Percentiles rank a stretch among this genome's conserved stretches.
phyloP scores from a whole-genome alignment of 2,113 vertebrate genomes.

The Tringa solitaria region DNA sequence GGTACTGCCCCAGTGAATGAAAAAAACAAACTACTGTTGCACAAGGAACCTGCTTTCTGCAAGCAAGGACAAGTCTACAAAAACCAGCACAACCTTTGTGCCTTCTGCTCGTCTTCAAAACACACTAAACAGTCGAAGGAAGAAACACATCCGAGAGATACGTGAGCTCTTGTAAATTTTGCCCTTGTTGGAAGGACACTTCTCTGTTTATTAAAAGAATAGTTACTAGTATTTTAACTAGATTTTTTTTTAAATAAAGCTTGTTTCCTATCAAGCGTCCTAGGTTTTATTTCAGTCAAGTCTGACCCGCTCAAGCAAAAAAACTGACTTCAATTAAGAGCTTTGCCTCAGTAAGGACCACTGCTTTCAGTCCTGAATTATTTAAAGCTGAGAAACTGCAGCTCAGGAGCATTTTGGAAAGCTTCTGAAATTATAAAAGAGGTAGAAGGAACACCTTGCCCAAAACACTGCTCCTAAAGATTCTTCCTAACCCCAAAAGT shows the following conservation, averaged over 20 bases:
- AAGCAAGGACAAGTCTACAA: accelerated
- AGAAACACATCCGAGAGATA: not conserved
- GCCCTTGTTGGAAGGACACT: conserved; percentile 28
- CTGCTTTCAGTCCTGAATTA: conserved; percentile 18
- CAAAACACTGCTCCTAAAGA: not conserved
- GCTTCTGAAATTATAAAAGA: not conserved
- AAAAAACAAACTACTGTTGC: not conserved
- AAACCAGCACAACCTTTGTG: not conserved
- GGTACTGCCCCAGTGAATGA: not conserved
- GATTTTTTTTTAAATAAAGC: not conserved
- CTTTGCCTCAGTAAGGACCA: not conserved
- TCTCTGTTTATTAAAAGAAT: not conserved
- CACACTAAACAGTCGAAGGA: not conserved
- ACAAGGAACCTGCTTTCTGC: not conserved
- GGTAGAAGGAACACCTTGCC: not conserved
- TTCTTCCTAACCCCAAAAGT: not conserved
- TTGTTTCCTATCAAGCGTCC: conserved; percentile 39
- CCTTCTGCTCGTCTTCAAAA: not conserved
- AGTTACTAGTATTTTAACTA: conserved; percentile 43
- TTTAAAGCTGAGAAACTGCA: conserved; percentile 38
- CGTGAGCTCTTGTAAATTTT: not conserved
- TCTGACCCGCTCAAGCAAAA: not conserved
- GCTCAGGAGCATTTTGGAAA: not conserved
- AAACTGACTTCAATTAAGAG: not conserved
- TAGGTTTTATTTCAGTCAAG: conserved; percentile 36